phyloP scores from a whole-genome alignment of 2,113 vertebrate species.

The Syngnathus typhle region DNA sequence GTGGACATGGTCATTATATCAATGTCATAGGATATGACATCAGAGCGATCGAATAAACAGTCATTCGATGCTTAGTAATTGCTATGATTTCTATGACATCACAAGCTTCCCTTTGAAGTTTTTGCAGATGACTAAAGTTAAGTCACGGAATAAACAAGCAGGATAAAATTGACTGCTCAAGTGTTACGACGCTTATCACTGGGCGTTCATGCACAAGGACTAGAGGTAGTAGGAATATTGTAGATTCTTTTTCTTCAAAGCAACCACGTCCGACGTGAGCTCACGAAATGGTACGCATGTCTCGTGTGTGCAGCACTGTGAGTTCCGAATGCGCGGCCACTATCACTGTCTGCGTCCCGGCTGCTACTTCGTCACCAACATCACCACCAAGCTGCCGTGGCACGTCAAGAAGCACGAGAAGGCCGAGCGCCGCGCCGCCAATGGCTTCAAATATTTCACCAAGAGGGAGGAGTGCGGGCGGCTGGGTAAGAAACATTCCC shows the following conservation, averaged over 20 bases:
- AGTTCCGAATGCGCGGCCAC: constrained; percentile 97
- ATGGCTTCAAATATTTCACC: constrained; percentile 98
- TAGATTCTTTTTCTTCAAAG: not conserved
- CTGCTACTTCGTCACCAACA: constrained; percentile 97
- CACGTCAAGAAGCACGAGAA: constrained; percentile 98
- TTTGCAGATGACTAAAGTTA: too few species aligned
- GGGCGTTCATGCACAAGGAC: not conserved
- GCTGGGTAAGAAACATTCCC: constrained; percentile 73
- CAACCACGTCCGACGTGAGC: not conserved
- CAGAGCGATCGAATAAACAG: not conserved
- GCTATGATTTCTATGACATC: not conserved
- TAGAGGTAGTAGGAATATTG: not conserved
- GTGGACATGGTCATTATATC: not conserved
- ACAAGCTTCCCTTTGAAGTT: not conserved
- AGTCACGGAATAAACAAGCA: not conserved
- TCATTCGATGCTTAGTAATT: not conserved
- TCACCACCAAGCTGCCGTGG: constrained; percentile 99
- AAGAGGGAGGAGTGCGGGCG: constrained; percentile 94
- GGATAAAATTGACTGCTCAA: not conserved
- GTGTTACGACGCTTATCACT: not conserved
- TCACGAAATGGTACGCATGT: not conserved
- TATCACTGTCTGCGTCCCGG: constrained; percentile 93
- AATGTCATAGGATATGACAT: not conserved
- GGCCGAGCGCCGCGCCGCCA: constrained; percentile 91
- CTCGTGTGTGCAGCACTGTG: constrained; percentile 81